phyloP scores from a whole-genome alignment of 1,140 invertebrate species.

The Zophobas atratus region DNA sequence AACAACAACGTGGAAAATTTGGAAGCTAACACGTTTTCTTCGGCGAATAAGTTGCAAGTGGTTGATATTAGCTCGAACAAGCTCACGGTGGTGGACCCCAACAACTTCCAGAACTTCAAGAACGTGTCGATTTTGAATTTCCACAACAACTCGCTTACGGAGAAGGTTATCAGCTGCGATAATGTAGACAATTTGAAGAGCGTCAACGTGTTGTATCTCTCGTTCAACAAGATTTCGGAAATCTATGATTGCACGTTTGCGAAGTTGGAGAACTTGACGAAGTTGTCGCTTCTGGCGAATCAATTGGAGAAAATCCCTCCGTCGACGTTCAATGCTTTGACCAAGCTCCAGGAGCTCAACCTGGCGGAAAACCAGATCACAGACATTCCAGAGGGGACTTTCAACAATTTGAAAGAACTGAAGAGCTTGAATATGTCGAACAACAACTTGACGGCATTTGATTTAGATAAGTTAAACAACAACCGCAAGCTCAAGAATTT shows the following conservation, averaged over 20 bases:
- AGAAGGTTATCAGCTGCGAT: constrained; percentile 11
- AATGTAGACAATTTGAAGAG: background rate
- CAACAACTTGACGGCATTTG: constrained; percentile 2
- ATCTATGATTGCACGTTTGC: constrained; percentile 8
- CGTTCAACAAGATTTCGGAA: constrained; percentile 15
- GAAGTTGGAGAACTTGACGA: constrained; percentile 9
- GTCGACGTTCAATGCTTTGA: constrained; percentile 1
- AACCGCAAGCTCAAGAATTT: background rate
- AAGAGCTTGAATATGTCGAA: constrained; percentile 5
- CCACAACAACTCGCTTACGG: constrained; percentile 10
- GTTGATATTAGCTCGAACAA: constrained; percentile 10
- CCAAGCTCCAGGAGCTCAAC: background rate
- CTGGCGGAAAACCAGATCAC: background rate
- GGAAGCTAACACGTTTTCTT: background rate
- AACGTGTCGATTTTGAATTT: constrained; percentile 7
- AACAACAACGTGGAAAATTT: background rate
- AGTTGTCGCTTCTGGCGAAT: constrained; percentile 1
- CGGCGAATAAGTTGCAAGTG: background rate
- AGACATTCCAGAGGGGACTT: background rate
- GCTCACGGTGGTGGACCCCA: background rate
- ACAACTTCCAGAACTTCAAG: background rate
- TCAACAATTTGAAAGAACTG: constrained; percentile 1
- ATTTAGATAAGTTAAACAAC: background rate
- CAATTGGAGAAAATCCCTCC: constrained; percentile 10
- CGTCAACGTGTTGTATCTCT: constrained; percentile 1